Evolutionary conservation across 2,797 vertebrate species (phyloP), one percentile per base, ranked within the genome.

Genomic region (Syngnathus acus): DNA sequence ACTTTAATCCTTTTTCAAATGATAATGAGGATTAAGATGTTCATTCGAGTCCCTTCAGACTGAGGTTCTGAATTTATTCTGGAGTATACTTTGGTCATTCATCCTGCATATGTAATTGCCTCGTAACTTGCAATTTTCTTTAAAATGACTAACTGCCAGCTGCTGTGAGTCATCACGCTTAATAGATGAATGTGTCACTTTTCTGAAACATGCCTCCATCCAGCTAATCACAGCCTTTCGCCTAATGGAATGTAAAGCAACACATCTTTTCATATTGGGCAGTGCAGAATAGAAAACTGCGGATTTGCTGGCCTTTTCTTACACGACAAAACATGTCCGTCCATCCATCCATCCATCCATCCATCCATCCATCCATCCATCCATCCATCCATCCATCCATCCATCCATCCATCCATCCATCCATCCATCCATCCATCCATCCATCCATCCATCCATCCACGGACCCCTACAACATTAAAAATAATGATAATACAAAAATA

Each of bases 61-160:
- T 59, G 21, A 64, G 37, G 60, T 61, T 66, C 21, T 53, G 23
- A 47, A 11, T 0, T 2, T 8, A 7, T 50, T n/a, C n/a, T 23
- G 60, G 43, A 57, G 45, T 40, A 16, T 63, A 23, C 64, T 71
- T 66, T 67, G 37, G 21, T 47, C 50, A 69, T 63, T 57, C 65
- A 57, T 62, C 32, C 37, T 66, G 62, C 59, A 57, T 55, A 19
- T 74, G 32, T 65, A 21, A 48, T 13, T n/a, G 55, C 66, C 51
- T 69, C 68, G 75, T 61, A 66, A 73, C 59, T 76, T 68, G 39
- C n/a, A 51, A 51, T 21, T 51, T 23, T 55, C 53, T 55, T 55
- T 26, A 26, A 32, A 55, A 55, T 55, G 11, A 55, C 21, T 26
- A 54, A 54, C 23, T 55, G 53, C 53, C 23, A 5, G 53, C 23